Base-by-base conservation (phyloP, 2,797 vertebrate genomes). In the Crocidura indochinensis region DNA sequence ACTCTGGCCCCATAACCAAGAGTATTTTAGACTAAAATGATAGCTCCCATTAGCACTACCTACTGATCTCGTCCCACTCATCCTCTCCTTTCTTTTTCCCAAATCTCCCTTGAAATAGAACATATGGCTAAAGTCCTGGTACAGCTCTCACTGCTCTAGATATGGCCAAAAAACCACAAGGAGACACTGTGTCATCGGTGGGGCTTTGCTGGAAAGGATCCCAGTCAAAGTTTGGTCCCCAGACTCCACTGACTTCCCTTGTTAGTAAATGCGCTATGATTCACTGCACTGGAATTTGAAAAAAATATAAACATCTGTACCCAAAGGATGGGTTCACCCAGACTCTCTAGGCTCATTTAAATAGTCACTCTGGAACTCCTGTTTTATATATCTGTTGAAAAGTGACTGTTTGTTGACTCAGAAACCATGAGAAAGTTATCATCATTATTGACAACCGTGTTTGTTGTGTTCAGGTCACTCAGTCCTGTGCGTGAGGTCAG, bases 121-220 rank as follows among this genome's bases (percentile, higher is more conserved):
- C 47, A 24, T 51, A 47, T 15, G 24, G 68, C 4, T 2, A 26
- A 68, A 87, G 10, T 31, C 22, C 10, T 6, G 29, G 47, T 15
- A 3, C 31, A 64, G 67, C 75, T 38, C 44, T 53, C 44, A 65
- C 19, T 47, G n/a, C 38, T 87, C 49, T 68, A 62, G 75, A 79
- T 38, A 68, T 38, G 69, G 24, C 26, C 74, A 53, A 17, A 1
- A 76, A 62, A 26, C 49, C 69, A 47, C 53, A 64, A 17, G 31
- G 24, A 79, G 65, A 76, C 7, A 19, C 31, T 80, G 73, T 11
- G 20, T 24, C 20, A 75, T 79, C 8, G 64, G 49, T 7, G 27
- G 67, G 51, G 27, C 10, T 67, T 62, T 14, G 27, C 38, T 83
- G 85, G 82, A 62, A 87, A 85, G n/a, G 24, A 82, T 79, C 77